phyloP scores from a whole-genome alignment of 2,888 invertebrate genomes.

The Podabrus alpinus region DNA sequence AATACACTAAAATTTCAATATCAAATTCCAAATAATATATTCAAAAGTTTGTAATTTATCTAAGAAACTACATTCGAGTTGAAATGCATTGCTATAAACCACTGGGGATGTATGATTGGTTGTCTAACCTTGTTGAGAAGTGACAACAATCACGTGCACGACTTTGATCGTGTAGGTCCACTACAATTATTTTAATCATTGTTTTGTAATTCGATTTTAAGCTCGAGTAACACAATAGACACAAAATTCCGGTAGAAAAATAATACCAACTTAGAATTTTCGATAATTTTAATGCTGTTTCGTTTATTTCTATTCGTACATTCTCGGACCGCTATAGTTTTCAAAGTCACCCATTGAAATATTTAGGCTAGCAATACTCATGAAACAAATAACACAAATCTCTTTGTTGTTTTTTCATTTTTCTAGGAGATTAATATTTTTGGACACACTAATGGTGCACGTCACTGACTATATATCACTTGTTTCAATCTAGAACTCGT shows the following conservation, averaged over 20 bases:
- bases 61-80: background rate
- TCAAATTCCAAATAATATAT: background rate
- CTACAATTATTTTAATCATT: no score
- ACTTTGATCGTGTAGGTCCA: no score
- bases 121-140: background rate
- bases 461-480: conserved; percentile 59
- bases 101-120: background rate
- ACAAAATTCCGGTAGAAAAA: background rate
- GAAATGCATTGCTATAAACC: background rate
- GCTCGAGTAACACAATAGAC: no score
- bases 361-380: conserved; percentile 12
- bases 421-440: conserved; percentile 59
- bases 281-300: background rate
- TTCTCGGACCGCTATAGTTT: background rate
- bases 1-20: no score
- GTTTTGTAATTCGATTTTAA: no score
- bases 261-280: background rate
- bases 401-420: conserved; percentile 52
- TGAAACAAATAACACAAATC: conserved; percentile 41
- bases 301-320: background rate
- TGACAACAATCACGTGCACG: no score
- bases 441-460: conserved; percentile 59
- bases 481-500: conserved; percentile 59
- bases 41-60: background rate
- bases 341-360: background rate